Evolutionary conservation across 1,140 invertebrate genomes (phyloP), one percentile per base, ranked within the genome.

Genomic region (Drosophila lacteicornis): DNA sequence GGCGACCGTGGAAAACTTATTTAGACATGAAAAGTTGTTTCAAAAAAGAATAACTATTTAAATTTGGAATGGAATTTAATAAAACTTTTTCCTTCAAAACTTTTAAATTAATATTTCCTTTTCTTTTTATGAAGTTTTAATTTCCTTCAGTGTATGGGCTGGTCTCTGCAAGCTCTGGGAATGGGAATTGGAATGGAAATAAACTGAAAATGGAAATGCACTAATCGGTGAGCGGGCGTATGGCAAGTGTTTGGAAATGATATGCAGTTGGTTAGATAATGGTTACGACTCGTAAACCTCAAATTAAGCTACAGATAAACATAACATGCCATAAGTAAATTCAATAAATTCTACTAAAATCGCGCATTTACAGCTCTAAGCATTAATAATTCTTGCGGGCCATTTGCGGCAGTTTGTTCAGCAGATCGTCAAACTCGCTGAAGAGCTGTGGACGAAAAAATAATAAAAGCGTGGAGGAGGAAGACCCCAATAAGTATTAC

Each of bases 391-490:
- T 79, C n/a, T 82, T 86, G 33, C 79, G 79, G 42, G 63, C 33
- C 46, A 66, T 62, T 50, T 81, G 80, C 50, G 84, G 80, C 62
- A 92, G 86, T 60, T 91, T 87, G 60, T 82, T 83, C 38, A 92
- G 80, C 38, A 92, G 78, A 61, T 91, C 81, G 68, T 92, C 84
- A 57, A 92, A 92, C 45, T 92, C 91, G 47, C 84, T 92, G 51
- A 83, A 92, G 22, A 92, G 90, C 91, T 92, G 56, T 25, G 40
- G 2, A 38, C 2, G 15, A n/a, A 51, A 55, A 13, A 82, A 81
- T 22, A 63, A 63, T 15, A 67, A 56, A 38, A 40, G 53, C 25
- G 50, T 7, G 33, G 33, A 8, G 9, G 9, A 36, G 33, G 33
- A 33, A 33, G 30, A 33, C 30, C 30, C 8, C 30, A 46, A 33